Evolutionary conservation across 1,140 invertebrate genomes (phyloP), one percentile per base, ranked within the genome.

Genomic region (Pachypeltis micranthus): DNA sequence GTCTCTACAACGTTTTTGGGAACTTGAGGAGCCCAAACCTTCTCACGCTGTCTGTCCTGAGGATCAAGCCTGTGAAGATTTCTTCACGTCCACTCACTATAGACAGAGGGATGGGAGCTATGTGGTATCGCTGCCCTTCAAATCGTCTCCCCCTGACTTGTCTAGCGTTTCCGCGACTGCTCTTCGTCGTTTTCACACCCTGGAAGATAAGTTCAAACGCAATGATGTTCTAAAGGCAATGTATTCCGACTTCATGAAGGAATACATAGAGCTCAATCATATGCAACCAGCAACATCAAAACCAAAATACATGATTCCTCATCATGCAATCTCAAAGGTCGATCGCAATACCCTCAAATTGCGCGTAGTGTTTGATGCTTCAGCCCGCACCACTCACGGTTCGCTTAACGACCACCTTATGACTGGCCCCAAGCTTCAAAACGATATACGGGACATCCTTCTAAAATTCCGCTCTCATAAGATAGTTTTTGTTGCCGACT

Each of bases 341-440:
- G 26, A 59, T 23, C 70, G 67, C 16, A 56, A 59, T 12, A 71
- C 73, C 16, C 70, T 70, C 0, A 72, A 74, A 63, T 54, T 73
- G 7, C 63, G 74, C 34, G 69, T 74, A 3, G 74, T 77, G 1
- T 74, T 75, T 66, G 69, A 76, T 65, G 75, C 69, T 0, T 73
- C 72, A 4, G 59, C 63, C 2, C 71, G 72, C 59, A 71, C 72
- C 2, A 44, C 63, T 1, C 72, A 70, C 39, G 70, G 70, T 2
- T 77, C 74, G 1, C 64, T 78, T 12, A 78, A 77, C 65, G 71
- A 76, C 21, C 66, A 68, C 19, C 58, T 77, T 12, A 19, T 73
- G 7, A 66, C 69, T 10, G 76, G 75, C 3, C 75, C 77, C 4
- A 70, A 71, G 59, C 58, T 79, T 0, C 75, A 77, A 67, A 69